Evolutionary conservation across 2,888 invertebrate genomes (phyloP), one percentile per base, ranked within the genome.

Genomic region (Sinotaia quadrata): DNA sequence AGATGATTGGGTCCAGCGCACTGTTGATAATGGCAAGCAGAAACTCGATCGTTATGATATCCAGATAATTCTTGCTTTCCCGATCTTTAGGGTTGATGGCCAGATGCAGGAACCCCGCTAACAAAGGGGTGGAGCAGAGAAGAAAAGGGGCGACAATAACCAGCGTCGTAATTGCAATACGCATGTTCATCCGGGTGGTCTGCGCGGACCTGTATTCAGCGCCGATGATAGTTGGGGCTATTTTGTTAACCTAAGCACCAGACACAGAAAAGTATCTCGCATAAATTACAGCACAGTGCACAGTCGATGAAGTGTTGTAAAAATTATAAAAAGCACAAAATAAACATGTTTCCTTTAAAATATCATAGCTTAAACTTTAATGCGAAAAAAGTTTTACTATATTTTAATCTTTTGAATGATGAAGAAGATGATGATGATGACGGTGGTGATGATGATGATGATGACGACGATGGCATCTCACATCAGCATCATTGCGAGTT

Each of bases 201-300:
- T 12, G 15, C 10, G 37, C 58, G 52, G 7, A 12, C 12, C 18
- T 24, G 10, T 41, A 10, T 5, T 24, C 54, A 18, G 24, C 18
- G 5, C 58, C 58, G 7, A 58, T 41, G 24, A 58, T 58, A 41
- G 58, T 58, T 2, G 58, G 41, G 2, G 58, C 58, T 37, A 58
- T 58, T 58, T 58, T 58, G 58, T 58, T 58, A 27, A 58, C 58
- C 58, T 58, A 41, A 56, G 24, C n/a, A 15, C 24, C 21, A 18
- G 24, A 49, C 49, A 18, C n/a, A n/a, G n/a, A n/a, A n/a, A n/a
- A n/a, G n/a, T n/a, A n/a, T n/a, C n/a, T n/a, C n/a, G n/a, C n/a
- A n/a, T n/a, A n/a, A n/a, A n/a, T n/a, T n/a, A n/a, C n/a, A n/a
- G n/a, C n/a, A n/a, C n/a, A n/a, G n/a, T n/a, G n/a, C n/a, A n/a